These are phyloP conservation scores for Scortum barcoo DNA, from an alignment of 2,113 vertebrate species.

Conservation along the genomic window DNA sequence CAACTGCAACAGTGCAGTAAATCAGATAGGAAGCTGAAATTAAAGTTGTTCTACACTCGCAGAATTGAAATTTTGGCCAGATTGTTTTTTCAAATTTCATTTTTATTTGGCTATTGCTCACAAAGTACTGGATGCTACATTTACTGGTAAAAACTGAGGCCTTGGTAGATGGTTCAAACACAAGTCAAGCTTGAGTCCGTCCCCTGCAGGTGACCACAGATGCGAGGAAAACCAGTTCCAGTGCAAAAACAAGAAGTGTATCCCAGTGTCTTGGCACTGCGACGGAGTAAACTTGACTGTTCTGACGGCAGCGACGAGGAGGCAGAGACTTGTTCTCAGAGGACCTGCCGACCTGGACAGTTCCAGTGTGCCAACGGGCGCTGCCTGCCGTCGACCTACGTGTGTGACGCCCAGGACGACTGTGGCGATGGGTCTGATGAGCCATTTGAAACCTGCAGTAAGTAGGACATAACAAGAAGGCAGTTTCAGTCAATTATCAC, in stretches of 20 bases:
- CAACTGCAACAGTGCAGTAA: background rate
- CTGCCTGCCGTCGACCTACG: constrained; percentile 70
- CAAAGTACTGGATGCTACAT: background rate
- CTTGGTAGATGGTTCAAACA: background rate
- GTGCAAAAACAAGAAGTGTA: constrained; percentile 82
- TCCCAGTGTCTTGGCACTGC: constrained; percentile 82
- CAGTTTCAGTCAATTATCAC: background rate
- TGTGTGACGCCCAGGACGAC: constrained; percentile 78
- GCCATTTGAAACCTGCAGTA: constrained; percentile 77
- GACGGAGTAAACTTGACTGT: constrained; percentile 80
- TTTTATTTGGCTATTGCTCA: background rate
- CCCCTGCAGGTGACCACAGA: constrained; percentile 76
- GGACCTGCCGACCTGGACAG: constrained; percentile 75
- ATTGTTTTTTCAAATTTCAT: background rate
- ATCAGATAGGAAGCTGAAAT: background rate
- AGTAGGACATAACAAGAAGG: constrained; percentile 32
- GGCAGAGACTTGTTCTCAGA: constrained; percentile 73
- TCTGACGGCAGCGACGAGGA: constrained; percentile 81
- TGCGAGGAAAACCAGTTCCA: constrained; percentile 83
- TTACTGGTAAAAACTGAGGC: background rate
- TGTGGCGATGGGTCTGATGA: constrained; percentile 81
- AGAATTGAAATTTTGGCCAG: background rate
- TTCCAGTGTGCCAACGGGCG: constrained; percentile 75
- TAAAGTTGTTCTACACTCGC: background rate
- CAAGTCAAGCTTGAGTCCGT: constrained; percentile 11